Evolutionary conservation across 2,888 invertebrate genomes (phyloP), one percentile per base, ranked within the genome.

Genomic region (Thyatira batis): DNA sequence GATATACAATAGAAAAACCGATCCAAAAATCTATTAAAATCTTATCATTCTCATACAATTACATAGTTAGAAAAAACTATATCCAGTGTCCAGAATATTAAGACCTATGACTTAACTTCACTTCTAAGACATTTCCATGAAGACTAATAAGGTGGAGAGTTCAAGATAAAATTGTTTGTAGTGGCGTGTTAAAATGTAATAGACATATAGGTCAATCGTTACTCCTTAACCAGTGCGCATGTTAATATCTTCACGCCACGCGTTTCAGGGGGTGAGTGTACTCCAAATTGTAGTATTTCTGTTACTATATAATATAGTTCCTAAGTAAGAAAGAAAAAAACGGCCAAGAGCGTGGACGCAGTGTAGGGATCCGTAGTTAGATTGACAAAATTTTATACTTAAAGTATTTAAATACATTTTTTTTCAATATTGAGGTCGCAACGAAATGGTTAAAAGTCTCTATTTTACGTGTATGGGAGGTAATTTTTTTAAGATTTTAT

Each of bases 231-330:
- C 25, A 60, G 57, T 57, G 50, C 9, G 28, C 53, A 57, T 58
- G 63, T 69, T 75, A 73, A 75, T 75, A 72, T 65, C 61, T 64
- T 52, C 20, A 50, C 54, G 33, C 69, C 73, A 76, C 69, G 76
- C 71, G 66, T 65, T 65, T 69, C 61, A 51, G 60, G 60, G 64
- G 69, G 56, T 54, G 50, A 33, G 44, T 28, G 28, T 45, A 23
- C 45, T 45, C 2, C 3, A 48, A 48, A 25, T 27, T 25, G n/a
- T n/a, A n/a, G n/a, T n/a, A n/a, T n/a, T n/a, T n/a, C n/a, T n/a
- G n/a, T n/a, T n/a, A n/a, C n/a, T n/a, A n/a, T n/a, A n/a, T n/a
- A n/a, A n/a, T n/a, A n/a, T n/a, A n/a, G n/a, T n/a, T n/a, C n/a
- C n/a, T n/a, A n/a, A n/a, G n/a, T n/a, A n/a, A n/a, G n/a, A n/a